Base-by-base conservation (phyloP, 2,888 invertebrate species). In the Liodrosophila aerea region DNA sequence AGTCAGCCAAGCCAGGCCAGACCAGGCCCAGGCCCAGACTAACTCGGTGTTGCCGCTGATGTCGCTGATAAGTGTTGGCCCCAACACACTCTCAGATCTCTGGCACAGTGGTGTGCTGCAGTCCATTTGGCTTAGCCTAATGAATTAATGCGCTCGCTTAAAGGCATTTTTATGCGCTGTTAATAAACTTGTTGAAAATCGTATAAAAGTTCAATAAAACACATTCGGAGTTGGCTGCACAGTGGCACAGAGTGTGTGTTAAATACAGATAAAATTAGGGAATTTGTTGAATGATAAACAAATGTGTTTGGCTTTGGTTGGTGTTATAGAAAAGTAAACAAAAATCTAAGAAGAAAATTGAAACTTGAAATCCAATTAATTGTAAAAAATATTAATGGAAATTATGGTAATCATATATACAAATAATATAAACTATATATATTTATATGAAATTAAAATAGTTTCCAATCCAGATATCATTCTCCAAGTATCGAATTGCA, bases 51-150 rank as follows among this genome's bases (percentile, higher is more conserved):
- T 65, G 76, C 70, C 73, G 80, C 64, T 77, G 84, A 81, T 81
- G 84, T 71, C 71, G 81, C 76, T 77, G 80, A 78, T 78, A 78
- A 78, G 78, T 80, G 83, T 83, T 80, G 80, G 74, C 62, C 72
- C 68, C 80, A 72, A 63, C 73, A 59, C 66, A 64, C 61, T 33
- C 57, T n/a, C 12, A 63, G n/a, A n/a, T n/a, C 53, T 58, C 62
- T 53, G 63, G 73, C 61, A 77, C 77, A 75, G 76, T 77, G 77
- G 80, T 12, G n/a, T n/a, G n/a, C n/a, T n/a, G 56, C 30, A 37
- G 47, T 29, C 8, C 47, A 9, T 40, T 45, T 46, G 30, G 3
- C 47, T 40, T 39, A 5, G 22, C 22, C 2, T 22, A 4, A 22
- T 22, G 5, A 22, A 22, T 22, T 22, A 22, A 22, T 22, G 22